phyloP scores from a whole-genome alignment of 2,888 invertebrate genomes.

The Brachyptera risi region DNA sequence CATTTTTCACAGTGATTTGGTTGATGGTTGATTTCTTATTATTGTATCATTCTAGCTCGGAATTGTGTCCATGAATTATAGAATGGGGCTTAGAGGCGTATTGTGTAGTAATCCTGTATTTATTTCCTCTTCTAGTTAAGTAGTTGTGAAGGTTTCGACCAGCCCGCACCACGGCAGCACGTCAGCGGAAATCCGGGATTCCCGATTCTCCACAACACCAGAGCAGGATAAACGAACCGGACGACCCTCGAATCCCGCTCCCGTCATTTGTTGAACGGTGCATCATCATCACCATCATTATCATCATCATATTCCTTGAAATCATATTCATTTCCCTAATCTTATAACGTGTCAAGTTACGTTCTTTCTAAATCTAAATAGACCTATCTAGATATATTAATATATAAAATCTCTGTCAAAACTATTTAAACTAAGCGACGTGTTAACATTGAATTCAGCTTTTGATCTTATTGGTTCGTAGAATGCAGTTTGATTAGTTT shows the following conservation, averaged over 20 bases:
- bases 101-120: neutral
- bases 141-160: slow-evolving; percentile 12
- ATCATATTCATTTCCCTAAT: slow-evolving; percentile 6
- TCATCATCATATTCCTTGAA: slow-evolving; percentile 13
- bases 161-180: slow-evolving; percentile 15
- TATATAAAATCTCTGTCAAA: too few relatives aligned
- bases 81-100: neutral
- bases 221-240: neutral
- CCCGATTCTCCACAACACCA: neutral
- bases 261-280: neutral
- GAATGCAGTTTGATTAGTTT: neutral
- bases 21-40: too few relatives aligned
- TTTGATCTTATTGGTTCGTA: neutral
- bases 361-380: slow-evolving; percentile 19
- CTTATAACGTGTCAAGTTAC: slow-evolving; percentile 22
- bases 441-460: slow-evolving; percentile 6
- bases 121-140: slow-evolving; percentile 19
- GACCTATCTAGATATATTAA: too few relatives aligned
- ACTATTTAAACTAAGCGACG: neutral
- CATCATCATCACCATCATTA: neutral
- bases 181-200: neutral
- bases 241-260: neutral
- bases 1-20: too few relatives aligned
- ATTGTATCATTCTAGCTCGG: too few relatives aligned
- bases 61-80: too few relatives aligned